Conservation (phyloP, 2,888 invertebrate genomes). For the Clostera curtula region DNA sequence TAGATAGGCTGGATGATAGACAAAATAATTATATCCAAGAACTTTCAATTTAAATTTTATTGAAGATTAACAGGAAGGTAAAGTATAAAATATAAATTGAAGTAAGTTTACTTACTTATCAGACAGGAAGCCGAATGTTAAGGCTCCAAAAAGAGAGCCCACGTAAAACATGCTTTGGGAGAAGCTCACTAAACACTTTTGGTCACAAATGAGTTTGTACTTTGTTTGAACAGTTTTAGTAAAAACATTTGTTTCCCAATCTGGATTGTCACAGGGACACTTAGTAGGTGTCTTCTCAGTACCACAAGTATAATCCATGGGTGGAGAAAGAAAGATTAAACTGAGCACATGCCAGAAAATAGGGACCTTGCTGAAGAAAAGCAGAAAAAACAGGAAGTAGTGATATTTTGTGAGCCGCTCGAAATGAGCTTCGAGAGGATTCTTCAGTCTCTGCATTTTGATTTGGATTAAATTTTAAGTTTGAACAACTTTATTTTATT, state of each 20-base stretch:
- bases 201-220: constrained; percentile 38
- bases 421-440: constrained; percentile 49
- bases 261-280: constrained; percentile 43
- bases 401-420: constrained; percentile 37
- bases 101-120: constrained; percentile 38
- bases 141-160: constrained; percentile 44
- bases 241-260: constrained; percentile 45
- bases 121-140: constrained; percentile 46
- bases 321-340: constrained; percentile 47
- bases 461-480: too few relatives aligned
- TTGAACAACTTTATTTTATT: too few relatives aligned
- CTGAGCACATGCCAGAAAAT: constrained; percentile 50
- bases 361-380: constrained; percentile 42
- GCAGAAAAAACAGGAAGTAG: constrained; percentile 34
- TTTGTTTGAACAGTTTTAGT: constrained; percentile 48
- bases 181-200: constrained; percentile 41
- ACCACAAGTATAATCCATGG: constrained; percentile 39
- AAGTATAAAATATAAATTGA: not conserved
- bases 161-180: constrained; percentile 43
- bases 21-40: too few relatives aligned
- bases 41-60: too few relatives aligned
- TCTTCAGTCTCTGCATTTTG: constrained; percentile 28
- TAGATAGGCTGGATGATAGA: too few relatives aligned
- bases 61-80: too few relatives aligned
- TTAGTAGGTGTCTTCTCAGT: constrained; percentile 2